Evolutionary conservation across 2,888 invertebrate species (phyloP).

Genomic region (Drosophila longiperda): DNA sequence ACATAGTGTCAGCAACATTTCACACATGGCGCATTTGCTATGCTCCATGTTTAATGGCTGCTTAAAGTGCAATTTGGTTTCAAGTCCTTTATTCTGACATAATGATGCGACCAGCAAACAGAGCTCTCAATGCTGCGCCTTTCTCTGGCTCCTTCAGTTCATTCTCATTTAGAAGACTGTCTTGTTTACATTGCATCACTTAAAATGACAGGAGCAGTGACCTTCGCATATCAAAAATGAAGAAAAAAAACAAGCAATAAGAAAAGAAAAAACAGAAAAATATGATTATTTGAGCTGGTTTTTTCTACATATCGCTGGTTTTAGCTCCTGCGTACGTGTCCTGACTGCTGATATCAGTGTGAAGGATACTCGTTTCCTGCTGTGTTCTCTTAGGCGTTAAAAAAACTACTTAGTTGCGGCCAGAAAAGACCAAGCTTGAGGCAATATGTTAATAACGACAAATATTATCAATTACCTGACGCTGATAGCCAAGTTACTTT

Average conservation of each 20-base stretch:
- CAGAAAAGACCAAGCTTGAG: conserved; percentile 11
- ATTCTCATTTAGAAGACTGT: conserved; percentile 39
- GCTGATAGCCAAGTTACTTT: conserved; percentile 44
- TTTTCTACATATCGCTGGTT: conserved; percentile 30
- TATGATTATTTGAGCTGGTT: conserved; percentile 45
- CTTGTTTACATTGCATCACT: conserved; percentile 62
- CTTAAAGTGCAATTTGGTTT: conserved; percentile 74
- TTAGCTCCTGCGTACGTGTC: conserved; percentile 51
- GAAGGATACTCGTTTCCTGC: conserved; percentile 10
- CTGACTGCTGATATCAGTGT: conserved; percentile 40
- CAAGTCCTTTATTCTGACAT: conserved; percentile 64
- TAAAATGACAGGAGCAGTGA: conserved; percentile 66
- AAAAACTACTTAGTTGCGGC: conserved; percentile 59
- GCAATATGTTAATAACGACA: conserved; percentile 64
- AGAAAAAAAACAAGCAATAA: neutral
- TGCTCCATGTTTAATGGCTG: conserved; percentile 64
- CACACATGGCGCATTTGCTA: conserved; percentile 33
- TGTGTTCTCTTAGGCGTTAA: conserved; percentile 56
- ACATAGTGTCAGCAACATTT: conserved; percentile 63
- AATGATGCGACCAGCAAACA: conserved; percentile 57
- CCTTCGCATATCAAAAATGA: conserved; percentile 43
- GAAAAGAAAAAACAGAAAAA: conserved; percentile 4
- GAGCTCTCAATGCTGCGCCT: conserved; percentile 23
- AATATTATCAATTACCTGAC: conserved; percentile 67
- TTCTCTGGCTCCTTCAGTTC: neutral